A percentile compares a stretch with the other conserved stretches of the same genome.
Conservation (phyloP, 2,888 invertebrate genomes). For the Chamaedrilus cognettii region DNA sequence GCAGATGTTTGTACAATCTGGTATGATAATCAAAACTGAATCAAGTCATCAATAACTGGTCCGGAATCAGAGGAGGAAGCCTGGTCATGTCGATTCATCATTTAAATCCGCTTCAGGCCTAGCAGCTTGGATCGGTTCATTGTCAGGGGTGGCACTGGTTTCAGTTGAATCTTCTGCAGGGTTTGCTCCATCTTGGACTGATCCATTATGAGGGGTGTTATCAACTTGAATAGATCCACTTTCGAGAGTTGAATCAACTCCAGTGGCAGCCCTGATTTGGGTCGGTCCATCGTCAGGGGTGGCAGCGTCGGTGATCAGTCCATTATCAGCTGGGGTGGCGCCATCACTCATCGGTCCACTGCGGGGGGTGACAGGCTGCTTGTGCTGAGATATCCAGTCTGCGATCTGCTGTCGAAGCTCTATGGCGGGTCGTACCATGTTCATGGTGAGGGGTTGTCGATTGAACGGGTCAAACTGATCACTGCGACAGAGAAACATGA, state of each 20-base stretch:
- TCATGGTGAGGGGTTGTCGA: constrained; percentile 89
- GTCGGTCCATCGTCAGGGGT: too few relatives aligned
- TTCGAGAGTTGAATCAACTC: background rate
- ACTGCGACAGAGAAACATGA: too few relatives aligned
- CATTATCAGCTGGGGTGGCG: background rate
- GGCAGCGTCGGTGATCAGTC: background rate
- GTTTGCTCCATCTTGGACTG: background rate
- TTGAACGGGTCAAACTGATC: constrained; percentile 97
- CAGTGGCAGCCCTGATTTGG: too few relatives aligned
- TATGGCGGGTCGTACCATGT: constrained; percentile 79
- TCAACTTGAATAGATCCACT: background rate
- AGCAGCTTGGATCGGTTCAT: too few relatives aligned
- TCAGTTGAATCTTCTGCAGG: too few relatives aligned
- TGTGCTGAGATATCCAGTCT: constrained; percentile 66
- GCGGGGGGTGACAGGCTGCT: background rate
- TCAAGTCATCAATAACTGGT: too few relatives aligned
- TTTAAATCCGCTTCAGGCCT: too few relatives aligned
- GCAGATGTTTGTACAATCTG: too few relatives aligned
- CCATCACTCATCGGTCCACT: background rate
- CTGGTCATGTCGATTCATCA: too few relatives aligned
- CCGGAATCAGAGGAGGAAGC: too few relatives aligned
- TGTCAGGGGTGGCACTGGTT: too few relatives aligned
- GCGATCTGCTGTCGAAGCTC: constrained; percentile 78
- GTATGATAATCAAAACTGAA: too few relatives aligned
- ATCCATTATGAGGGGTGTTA: background rate